Percentiles rank a stretch among this genome's conserved stretches.
Conservation (phyloP, 2,113 vertebrate genomes). For the Dipodomys ordii region DNA sequence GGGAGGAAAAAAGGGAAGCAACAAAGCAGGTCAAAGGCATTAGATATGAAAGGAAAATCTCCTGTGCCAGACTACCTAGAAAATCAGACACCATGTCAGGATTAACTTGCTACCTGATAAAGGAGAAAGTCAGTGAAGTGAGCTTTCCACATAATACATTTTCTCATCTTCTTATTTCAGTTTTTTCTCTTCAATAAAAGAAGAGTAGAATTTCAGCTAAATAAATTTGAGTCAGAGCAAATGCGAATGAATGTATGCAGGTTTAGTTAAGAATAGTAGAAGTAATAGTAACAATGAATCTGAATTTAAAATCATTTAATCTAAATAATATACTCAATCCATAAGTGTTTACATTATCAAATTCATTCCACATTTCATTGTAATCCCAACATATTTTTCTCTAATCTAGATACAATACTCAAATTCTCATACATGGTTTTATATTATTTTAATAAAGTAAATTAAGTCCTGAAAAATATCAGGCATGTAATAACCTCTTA, state of each 20-base stretch:
- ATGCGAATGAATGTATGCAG: neutral
- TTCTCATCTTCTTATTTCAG: slow-evolving; percentile 64
- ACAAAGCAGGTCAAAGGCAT: slow-evolving; percentile 67
- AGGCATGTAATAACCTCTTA: neutral
- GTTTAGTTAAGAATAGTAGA: neutral
- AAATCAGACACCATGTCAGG: slow-evolving; percentile 72
- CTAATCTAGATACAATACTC: neutral
- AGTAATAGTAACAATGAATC: neutral
- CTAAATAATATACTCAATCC: slow-evolving; percentile 19
- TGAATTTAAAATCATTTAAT: neutral
- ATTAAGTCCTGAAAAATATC: neutral
- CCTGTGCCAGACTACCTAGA: slow-evolving; percentile 59
- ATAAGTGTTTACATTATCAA: neutral
- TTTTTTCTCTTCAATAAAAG: slow-evolving; percentile 48
- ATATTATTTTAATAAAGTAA: neutral
- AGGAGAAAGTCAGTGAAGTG: slow-evolving; percentile 65
- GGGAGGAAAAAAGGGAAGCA: slow-evolving; percentile 55
- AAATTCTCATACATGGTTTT: neutral
- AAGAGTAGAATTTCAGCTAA: slow-evolving; percentile 43
- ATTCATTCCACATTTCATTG: neutral
- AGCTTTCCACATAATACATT: slow-evolving; percentile 50
- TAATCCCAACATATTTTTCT: neutral
- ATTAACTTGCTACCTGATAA: slow-evolving; percentile 68
- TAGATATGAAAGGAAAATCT: slow-evolving; percentile 74
- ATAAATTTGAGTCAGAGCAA: slow-evolving; percentile 12